Conservation (phyloP, 1,140 invertebrate species). For the Acromyrmex echinatior region DNA sequence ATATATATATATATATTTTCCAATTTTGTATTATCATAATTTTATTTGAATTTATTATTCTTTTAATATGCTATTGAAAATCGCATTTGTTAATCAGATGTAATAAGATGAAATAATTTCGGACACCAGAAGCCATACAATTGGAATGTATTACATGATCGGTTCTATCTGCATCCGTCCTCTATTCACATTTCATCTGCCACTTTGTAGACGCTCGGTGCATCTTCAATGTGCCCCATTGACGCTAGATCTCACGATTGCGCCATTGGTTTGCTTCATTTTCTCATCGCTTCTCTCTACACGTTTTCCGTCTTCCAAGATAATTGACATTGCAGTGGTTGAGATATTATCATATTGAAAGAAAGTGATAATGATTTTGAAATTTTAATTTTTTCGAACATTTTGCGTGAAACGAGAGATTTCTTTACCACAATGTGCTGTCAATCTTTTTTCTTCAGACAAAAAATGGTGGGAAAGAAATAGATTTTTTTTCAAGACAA, state of each 20-base stretch:
- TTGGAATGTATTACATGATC: conserved; percentile 63
- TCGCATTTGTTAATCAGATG: background rate
- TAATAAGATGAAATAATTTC: conserved; percentile 47
- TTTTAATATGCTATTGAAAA: background rate
- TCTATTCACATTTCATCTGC: conserved; percentile 55
- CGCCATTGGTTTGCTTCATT: conserved; percentile 45
- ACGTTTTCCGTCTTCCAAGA: background rate
- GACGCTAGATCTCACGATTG: conserved; percentile 43
- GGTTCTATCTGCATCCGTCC: conserved; percentile 27
- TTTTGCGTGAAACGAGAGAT: background rate
- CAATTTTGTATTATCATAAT: background rate
- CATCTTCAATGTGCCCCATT: conserved; percentile 53
- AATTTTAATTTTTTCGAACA: background rate
- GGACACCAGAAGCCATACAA: background rate
- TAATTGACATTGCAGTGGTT: conserved; percentile 35
- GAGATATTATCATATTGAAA: conserved; percentile 14
- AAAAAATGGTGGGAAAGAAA: background rate
- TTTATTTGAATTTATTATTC: background rate
- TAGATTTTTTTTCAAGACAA: background rate
- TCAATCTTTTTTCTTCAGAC: background rate
- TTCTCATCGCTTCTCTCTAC: conserved; percentile 18
- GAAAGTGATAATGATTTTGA: background rate
- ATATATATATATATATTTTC: no score
- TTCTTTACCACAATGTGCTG: background rate
- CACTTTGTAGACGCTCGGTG: conserved; percentile 44